Evolutionary conservation across 1,140 invertebrate species (phyloP).

Genomic region (Habropoda laboriosa): DNA sequence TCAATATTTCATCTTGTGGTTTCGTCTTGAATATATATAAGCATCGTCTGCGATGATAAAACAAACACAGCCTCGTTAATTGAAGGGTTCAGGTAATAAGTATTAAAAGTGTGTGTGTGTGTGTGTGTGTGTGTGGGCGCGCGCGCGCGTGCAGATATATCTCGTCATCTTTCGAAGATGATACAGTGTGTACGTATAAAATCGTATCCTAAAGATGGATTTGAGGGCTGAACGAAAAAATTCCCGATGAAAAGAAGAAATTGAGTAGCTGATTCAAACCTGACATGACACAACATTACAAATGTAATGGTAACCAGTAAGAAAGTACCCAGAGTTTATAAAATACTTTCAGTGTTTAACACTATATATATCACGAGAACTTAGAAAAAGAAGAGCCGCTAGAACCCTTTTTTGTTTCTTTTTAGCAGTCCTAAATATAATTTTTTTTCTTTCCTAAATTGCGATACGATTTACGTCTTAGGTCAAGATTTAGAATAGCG

Average conservation of each 20-base stretch:
- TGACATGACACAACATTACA: slow-evolving; percentile 56
- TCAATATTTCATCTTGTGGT: slow-evolving; percentile 44
- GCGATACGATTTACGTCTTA: slow-evolving; percentile 30
- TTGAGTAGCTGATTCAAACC: slow-evolving; percentile 52
- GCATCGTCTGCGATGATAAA: slow-evolving; percentile 58
- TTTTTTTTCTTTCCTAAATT: slow-evolving; percentile 59
- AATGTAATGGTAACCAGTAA: slow-evolving; percentile 43
- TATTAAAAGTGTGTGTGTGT: slow-evolving; percentile 67
- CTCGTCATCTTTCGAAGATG: no score
- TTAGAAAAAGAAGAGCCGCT: slow-evolving; percentile 40
- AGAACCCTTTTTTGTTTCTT: slow-evolving; percentile 27
- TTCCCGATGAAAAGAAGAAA: slow-evolving; percentile 25
- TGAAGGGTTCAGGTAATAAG: slow-evolving; percentile 69
- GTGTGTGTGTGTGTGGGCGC: no score
- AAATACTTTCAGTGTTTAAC: slow-evolving; percentile 69
- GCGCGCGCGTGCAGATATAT: neutral
- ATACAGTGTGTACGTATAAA: slow-evolving; percentile 69
- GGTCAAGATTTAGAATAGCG: slow-evolving; percentile 30
- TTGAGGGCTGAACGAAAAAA: slow-evolving; percentile 27
- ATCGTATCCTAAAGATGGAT: slow-evolving; percentile 56
- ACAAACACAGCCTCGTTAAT: slow-evolving; percentile 74
- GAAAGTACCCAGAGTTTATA: slow-evolving; percentile 58
- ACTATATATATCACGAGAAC: slow-evolving; percentile 58
- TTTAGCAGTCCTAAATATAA: slow-evolving; percentile 55
- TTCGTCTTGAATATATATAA: slow-evolving; percentile 39